phyloP scores from a whole-genome alignment of 2,797 vertebrate genomes.

The Onychomys torridus region DNA sequence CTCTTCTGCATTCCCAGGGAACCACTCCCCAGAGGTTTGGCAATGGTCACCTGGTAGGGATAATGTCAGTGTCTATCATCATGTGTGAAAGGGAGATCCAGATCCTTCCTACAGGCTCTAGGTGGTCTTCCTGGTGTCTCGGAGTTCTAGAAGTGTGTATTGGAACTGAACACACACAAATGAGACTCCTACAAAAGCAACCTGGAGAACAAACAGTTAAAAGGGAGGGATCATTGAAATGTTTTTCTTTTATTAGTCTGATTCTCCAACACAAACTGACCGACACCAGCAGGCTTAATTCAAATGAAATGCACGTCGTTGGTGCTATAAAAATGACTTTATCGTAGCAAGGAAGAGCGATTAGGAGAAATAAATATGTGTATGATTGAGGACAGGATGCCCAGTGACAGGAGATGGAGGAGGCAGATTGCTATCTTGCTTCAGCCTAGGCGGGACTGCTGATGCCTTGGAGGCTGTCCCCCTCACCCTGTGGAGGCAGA shows the following conservation, averaged over 20 bases:
- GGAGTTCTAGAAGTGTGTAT: neutral
- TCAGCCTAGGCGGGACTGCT: neutral
- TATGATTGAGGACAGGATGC: conserved; percentile 87
- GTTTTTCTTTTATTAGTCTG: conserved; percentile 71
- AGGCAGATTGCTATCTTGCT: conserved; percentile 74
- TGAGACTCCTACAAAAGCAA: neutral
- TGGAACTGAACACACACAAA: neutral
- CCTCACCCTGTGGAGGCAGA: neutral
- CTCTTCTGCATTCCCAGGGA: neutral
- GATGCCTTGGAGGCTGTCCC: neutral
- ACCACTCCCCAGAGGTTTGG: neutral
- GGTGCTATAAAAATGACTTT: conserved; percentile 86
- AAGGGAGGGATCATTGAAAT: conserved; percentile 27
- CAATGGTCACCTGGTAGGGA: neutral
- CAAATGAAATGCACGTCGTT: conserved; percentile 85
- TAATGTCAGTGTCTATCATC: neutral
- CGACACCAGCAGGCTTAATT: conserved; percentile 84
- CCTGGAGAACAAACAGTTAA: conserved; percentile 63
- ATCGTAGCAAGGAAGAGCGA: conserved; percentile 85
- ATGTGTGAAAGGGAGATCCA: neutral
- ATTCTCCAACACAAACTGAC: conserved; percentile 80
- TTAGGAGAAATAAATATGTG: conserved; percentile 86
- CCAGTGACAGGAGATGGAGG: conserved; percentile 75
- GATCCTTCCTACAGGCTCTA: neutral
- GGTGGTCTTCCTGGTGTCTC: neutral